Conservation (phyloP, 2,113 vertebrate species). For the Xiphophorus couchianus region DNA sequence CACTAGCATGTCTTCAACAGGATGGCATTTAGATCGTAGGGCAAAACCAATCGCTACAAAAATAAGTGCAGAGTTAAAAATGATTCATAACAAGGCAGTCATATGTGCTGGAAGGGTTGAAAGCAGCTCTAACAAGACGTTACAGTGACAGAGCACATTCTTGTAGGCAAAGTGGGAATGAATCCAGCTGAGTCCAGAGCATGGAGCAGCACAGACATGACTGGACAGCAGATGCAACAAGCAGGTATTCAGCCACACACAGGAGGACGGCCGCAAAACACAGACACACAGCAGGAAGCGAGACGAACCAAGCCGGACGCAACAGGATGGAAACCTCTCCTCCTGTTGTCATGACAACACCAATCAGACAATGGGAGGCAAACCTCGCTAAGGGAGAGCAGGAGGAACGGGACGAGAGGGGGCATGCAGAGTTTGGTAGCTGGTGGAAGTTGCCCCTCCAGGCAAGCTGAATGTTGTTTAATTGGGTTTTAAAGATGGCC, state of each 20-base stretch:
- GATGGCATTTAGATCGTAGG: slow-evolving; percentile 6
- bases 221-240: slow-evolving; percentile 30
- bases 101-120: slow-evolving; percentile 18
- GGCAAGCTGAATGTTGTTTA: slow-evolving; percentile 58
- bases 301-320: slow-evolving; percentile 55
- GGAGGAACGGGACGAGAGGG: slow-evolving; percentile 27
- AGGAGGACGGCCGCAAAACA: slow-evolving; percentile 34
- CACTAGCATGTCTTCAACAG: background rate
- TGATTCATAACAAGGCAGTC: slow-evolving; percentile 13
- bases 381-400: slow-evolving; percentile 32
- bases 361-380: slow-evolving; percentile 54
- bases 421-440: slow-evolving; percentile 56
- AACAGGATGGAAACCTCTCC: slow-evolving; percentile 62
- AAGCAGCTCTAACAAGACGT: slow-evolving; percentile 34
- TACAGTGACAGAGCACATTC: slow-evolving; percentile 15
- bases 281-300: slow-evolving; percentile 52
- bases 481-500: slow-evolving; percentile 25
- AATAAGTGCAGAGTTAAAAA: slow-evolving; percentile 14
- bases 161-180: slow-evolving; percentile 41
- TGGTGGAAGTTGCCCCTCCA: slow-evolving; percentile 69
- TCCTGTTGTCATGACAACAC: slow-evolving; percentile 65
- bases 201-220: slow-evolving; percentile 31
- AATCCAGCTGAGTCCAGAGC: slow-evolving; percentile 24
- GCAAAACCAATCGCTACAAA: slow-evolving; percentile 8
- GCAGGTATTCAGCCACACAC: slow-evolving; percentile 53